Base-by-base conservation (phyloP, 2,113 vertebrate genomes). In the Bettongia penicillata region DNA sequence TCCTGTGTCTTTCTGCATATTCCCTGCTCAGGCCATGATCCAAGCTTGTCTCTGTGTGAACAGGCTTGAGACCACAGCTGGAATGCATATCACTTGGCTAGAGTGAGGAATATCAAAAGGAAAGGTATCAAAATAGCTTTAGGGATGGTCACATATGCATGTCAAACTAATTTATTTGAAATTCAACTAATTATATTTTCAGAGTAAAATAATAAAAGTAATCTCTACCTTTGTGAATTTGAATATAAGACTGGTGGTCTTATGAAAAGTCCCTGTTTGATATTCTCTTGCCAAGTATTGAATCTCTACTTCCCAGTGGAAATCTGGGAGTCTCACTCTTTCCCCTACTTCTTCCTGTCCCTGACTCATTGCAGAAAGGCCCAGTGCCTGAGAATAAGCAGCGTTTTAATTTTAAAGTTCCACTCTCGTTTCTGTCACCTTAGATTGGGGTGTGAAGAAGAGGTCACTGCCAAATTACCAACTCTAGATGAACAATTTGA, bases 391-490 rank as follows among this genome's bases (percentile, higher is more conserved):
- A 93, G 94, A 95, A 57, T 50, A 91, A 96, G 97, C 97, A 95
- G 94, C 90, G 94, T 97, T 98, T 98, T 97, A 97, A 97, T 98
- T 98, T 98, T 97, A 97, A 98, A 97, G 96, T 96, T 95, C 92
- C 53, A 91, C 97, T 98, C 95, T 97, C 95, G 96, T 93, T 98
- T 98, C 93, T 96, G 97, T 97, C 97, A 97, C 50, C 96, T 98
- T 97, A 96, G 96, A 98, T 91, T 89, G 93, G 93, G 95, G 97
- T 92, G 53, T 98, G 97, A 98, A 95, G 97, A 97, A 97, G 97
- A 98, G 98, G 98, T 98, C 97, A 96, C 90, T 98, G 96, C 97
- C 95, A 98, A 98, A 98, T 98, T 98, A 98, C 97, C 53, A 93
- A 97, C 55, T 97, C 97, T 96, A 97, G 97, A 98, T 95, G 98